These are phyloP conservation scores for Dermochelys coriacea DNA, from an alignment of 2,797 vertebrate genomes.

Conservation along the genomic window DNA sequence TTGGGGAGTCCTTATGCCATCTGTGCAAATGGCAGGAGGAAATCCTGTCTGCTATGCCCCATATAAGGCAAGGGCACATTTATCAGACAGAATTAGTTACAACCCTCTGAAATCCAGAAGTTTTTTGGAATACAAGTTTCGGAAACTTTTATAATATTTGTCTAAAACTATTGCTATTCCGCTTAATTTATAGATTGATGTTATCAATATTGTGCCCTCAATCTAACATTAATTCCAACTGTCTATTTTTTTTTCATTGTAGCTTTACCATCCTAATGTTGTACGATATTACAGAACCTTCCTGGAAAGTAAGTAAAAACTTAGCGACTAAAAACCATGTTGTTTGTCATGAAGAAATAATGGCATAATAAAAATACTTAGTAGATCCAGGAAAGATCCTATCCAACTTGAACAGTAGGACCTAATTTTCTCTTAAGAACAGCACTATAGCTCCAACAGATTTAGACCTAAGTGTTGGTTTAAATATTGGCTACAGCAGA, in stretches of 20 bases:
- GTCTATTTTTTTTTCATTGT: slow-evolving; percentile 57
- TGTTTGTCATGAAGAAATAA: slow-evolving; percentile 4
- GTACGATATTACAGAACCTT: slow-evolving; percentile 94
- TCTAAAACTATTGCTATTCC: neutral
- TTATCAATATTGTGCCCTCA: neutral
- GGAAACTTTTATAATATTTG: neutral
- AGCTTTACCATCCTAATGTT: slow-evolving; percentile 93
- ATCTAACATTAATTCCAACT: slow-evolving; percentile 12
- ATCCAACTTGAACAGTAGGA: neutral
- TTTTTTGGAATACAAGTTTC: neutral
- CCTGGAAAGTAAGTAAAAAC: slow-evolving; percentile 88
- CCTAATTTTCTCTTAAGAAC: neutral
- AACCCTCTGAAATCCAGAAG: neutral
- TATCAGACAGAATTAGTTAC: neutral
- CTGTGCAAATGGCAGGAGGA: neutral
- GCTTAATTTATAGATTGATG: neutral
- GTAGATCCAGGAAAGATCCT: neutral
- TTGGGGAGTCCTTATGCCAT: neutral
- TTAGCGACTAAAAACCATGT: neutral
- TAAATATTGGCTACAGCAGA: neutral
- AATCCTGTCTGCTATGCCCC: neutral
- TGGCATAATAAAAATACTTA: neutral
- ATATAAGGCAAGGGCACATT: neutral
- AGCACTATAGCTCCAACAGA: neutral
- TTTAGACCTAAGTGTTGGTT: neutral